These are phyloP conservation scores for Drosophila testacea DNA, from an alignment of 2,888 invertebrate species.

Conservation along the genomic window DNA sequence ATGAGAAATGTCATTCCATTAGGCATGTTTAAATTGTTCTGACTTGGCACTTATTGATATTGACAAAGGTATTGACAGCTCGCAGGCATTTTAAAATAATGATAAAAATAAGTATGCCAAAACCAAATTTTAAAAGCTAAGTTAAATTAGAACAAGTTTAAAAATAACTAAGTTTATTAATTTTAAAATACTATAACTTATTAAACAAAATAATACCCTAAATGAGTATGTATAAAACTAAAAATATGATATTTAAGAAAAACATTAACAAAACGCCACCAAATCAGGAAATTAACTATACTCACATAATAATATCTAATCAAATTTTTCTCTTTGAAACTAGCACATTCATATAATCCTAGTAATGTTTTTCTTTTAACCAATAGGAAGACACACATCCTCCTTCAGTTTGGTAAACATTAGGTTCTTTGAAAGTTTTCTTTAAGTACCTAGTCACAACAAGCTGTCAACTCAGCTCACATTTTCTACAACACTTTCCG, in stretches of 20 bases:
- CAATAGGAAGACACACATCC: background rate
- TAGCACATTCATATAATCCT: background rate
- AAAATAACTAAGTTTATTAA: too few species aligned
- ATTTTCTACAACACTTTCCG: slow-evolving; percentile 1
- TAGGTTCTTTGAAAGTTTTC: slow-evolving; percentile 19
- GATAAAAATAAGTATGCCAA: background rate
- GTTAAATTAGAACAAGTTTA: too few species aligned
- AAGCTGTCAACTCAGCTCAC: slow-evolving; percentile 24
- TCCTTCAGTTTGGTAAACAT: slow-evolving; percentile 14
- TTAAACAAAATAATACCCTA: too few species aligned
- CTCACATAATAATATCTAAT: too few species aligned
- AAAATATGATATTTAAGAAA: too few species aligned
- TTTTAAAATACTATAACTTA: too few species aligned
- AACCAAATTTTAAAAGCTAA: too few species aligned
- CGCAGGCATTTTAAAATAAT: background rate
- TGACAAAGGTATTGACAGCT: slow-evolving; percentile 35
- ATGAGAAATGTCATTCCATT: slow-evolving; percentile 8
- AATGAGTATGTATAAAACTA: too few species aligned
- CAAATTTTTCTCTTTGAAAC: too few species aligned
- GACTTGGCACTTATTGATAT: slow-evolving; percentile 25
- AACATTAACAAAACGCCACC: too few species aligned
- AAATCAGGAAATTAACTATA: too few species aligned
- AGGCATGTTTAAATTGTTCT: background rate
- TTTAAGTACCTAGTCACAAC: slow-evolving; percentile 21
- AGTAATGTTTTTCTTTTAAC: slow-evolving; percentile 9